Evolutionary conservation across 2,113 vertebrate species (phyloP), one percentile per base, ranked within the genome.

Genomic region (Toxostoma redivivum): DNA sequence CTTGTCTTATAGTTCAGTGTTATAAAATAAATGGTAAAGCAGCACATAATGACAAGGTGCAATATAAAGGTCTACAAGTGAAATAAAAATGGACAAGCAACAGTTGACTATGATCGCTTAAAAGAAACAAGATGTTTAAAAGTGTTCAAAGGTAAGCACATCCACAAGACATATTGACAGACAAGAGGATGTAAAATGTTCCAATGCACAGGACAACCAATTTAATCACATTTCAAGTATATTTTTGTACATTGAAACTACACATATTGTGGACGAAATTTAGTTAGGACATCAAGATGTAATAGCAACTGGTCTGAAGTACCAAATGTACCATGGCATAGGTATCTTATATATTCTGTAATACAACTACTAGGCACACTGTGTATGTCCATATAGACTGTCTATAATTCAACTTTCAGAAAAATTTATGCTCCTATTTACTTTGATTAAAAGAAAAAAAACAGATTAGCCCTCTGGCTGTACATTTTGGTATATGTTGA

Each of bases 71-170:
- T 86, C 86, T 74, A 56, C 15, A 60, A 47, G 80, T 71, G 80
- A 93, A 88, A 86, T 91, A 92, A 94, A 96, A 96, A 86, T 47
- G 56, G 91, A 86, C 80, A 78, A 73, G 35, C 56, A 86, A 92
- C 73, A 70, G 76, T 28, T 91, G 88, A 74, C 76, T 67, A 17
- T 28, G 45, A 93, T 22, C 45, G 82, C 62, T 86, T 94, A 92
- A 90, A 65, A 94, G 88, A 92, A 97, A 82, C 74, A 83, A 83
- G 79, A 44, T n/a, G 64, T 77, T 90, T 77, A 54, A 92, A 90
- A 44, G 62, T 25, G 82, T 83, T 70, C 88, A 86, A 62, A 71
- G 90, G 92, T 81, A 64, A 97, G 74, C 42, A 44, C 61, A 93
- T 88, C 58, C 71, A 66, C 62, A 92, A 93, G 82, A 92, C 38